Evolutionary conservation across 2,888 invertebrate species (phyloP).

Genomic region (Tupiocoris notatus): DNA sequence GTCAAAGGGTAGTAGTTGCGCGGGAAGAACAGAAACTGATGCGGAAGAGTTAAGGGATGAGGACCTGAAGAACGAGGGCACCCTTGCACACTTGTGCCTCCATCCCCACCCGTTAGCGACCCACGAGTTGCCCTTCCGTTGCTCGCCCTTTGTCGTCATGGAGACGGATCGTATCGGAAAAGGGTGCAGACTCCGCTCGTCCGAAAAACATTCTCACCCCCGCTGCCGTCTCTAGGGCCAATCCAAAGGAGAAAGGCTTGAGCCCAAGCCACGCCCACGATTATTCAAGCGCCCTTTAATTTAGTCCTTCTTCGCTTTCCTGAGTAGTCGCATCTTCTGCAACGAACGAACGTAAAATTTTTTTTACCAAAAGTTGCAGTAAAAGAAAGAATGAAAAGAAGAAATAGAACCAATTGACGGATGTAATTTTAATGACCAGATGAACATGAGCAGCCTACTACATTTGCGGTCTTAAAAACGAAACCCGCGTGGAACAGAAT

Average conservation of each 20-base stretch:
- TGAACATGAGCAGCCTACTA: too few relatives aligned
- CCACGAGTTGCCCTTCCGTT: not conserved
- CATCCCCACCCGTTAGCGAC: not conserved
- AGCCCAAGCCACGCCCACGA: slow-evolving; percentile 20
- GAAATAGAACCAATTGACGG: too few relatives aligned
- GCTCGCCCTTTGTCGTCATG: slow-evolving; percentile 10
- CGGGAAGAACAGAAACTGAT: not conserved
- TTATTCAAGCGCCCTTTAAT: not conserved
- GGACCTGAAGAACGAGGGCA: not conserved
- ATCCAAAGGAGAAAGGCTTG: slow-evolving; percentile 18
- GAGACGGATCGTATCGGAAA: slow-evolving; percentile 40
- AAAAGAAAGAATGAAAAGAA: too few relatives aligned
- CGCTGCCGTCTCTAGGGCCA: not conserved
- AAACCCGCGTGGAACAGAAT: too few relatives aligned
- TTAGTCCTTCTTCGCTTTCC: not conserved
- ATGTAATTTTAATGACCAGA: too few relatives aligned
- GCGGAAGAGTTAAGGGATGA: not conserved
- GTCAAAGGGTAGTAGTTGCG: too few relatives aligned
- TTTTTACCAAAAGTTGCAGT: too few relatives aligned
- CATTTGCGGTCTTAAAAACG: too few relatives aligned
- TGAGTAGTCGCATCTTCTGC: not conserved
- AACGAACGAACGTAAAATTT: too few relatives aligned
- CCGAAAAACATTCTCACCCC: not conserved
- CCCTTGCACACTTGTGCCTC: not conserved
- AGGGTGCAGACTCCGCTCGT: slow-evolving; percentile 4